Conservation (phyloP, 2,888 invertebrate species). For the Ectemnius lituratus region DNA sequence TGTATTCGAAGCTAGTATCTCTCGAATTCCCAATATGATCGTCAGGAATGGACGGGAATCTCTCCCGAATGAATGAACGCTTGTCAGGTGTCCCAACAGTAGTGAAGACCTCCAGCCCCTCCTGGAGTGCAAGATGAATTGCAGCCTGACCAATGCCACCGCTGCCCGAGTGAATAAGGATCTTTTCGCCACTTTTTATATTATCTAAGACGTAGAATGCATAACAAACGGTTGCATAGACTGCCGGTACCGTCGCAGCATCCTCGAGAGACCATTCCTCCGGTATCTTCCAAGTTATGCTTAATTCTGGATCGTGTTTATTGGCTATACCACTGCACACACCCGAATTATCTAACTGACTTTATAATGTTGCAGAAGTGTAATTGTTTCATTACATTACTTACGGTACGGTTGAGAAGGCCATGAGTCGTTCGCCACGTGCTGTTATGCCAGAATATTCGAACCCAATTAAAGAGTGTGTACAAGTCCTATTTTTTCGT, state of each 20-base stretch:
- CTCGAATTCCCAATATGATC: conserved; percentile 92
- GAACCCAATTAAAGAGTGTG: conserved; percentile 79
- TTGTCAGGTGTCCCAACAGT: conserved; percentile 82
- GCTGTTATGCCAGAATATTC: conserved; percentile 83
- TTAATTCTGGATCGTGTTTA: too few species aligned
- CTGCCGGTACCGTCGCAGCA: conserved; percentile 84
- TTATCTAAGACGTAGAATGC: conserved; percentile 80
- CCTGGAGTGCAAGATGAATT: conserved; percentile 81
- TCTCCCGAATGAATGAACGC: conserved; percentile 79
- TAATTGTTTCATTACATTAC: too few species aligned
- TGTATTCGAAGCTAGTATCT: conserved; percentile 91
- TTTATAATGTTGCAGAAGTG: too few species aligned
- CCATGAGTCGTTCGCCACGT: conserved; percentile 78
- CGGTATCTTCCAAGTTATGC: conserved; percentile 79
- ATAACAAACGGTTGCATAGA: conserved; percentile 82
- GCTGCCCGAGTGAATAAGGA: conserved; percentile 78
- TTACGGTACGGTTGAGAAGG: conserved; percentile 45
- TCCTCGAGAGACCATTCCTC: conserved; percentile 82
- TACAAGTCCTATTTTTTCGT: too few species aligned
- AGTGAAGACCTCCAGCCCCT: conserved; percentile 81
- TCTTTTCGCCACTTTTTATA: conserved; percentile 77
- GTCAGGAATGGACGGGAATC: conserved; percentile 81
- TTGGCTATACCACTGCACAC: too few species aligned
- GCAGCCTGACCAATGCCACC: conserved; percentile 86
- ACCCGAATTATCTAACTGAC: too few species aligned